Base-by-base conservation (phyloP, 2,797 vertebrate genomes). In the Erithacus rubecula region DNA sequence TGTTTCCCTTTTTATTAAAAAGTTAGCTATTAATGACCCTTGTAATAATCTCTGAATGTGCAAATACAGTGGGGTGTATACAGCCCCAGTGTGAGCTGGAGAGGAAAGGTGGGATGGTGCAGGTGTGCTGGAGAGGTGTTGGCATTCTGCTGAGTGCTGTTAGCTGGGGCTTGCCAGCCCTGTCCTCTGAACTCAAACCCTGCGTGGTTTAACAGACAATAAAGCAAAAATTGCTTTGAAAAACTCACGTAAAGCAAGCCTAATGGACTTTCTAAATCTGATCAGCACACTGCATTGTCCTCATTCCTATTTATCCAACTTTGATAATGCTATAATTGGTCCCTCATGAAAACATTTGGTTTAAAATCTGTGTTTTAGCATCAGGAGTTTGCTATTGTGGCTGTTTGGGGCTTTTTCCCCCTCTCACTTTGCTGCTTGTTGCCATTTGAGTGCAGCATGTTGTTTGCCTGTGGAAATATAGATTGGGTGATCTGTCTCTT, bases 401-500 rank as follows among this genome's bases (percentile, higher is more conserved):
- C 49, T 51, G 15, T 24, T 49, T 39, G 52, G 8, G 11, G 5
- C 1, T 12, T 0, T 0, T 2, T 0, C 6, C 9, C 17, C 41
- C 11, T 47, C 13, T 4, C 3, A 2, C 30, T 56, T 84, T 88
- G 43, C 58, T 65, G 36, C 60, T 81, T 65, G 36, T 27, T 92
- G 49, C 63, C 30, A 11, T 79, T 63, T 72, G n/a, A 94, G 49
- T 8, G 1, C 39, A 79, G 69, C 43, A 60, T 0, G 0, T 16
- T 81, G 26, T 81, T 94, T 75, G 56, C 49, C 52, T 52, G 26
- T 85, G 87, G 71, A 95, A 91, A 96, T 77, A 91, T 1, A 89
- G 83, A 95, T 91, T 80, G 81, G 83, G 84, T 89, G 87, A 92
- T 96, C 86, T 89, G 88, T 96, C 91, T 95, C 88, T 93, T 83